These are phyloP conservation scores for Mythimna albipuncta DNA, from an alignment of 2,888 invertebrate species.

Conservation along the genomic window DNA sequence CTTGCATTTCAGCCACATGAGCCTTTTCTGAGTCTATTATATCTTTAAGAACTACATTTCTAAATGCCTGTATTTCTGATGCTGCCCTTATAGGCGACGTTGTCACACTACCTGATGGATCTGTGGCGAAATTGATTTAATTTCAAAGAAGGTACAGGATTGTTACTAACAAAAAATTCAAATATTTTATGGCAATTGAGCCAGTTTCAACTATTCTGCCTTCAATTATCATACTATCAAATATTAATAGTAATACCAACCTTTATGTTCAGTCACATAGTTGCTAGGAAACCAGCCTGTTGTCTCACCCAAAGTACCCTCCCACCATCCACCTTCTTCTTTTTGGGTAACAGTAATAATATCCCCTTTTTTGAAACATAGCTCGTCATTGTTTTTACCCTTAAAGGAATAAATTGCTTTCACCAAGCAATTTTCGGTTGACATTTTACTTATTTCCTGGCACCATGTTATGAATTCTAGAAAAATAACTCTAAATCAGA, in stretches of 20 bases:
- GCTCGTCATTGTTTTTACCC: conserved; percentile 99
- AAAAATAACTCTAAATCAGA: conserved; percentile 53
- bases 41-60: conserved; percentile 96
- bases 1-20: conserved; percentile 97
- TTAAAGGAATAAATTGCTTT: conserved; percentile 98
- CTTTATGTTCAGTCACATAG: conserved; percentile 97
- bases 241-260: conserved; percentile 69
- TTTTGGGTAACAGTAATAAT: conserved; percentile 98
- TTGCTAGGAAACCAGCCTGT: conserved; percentile 99
- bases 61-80: conserved; percentile 94
- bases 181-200: too few species aligned
- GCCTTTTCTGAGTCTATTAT: conserved; percentile 97
- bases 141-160: background rate
- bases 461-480: conserved; percentile 78
- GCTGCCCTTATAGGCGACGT: conserved; percentile 92
- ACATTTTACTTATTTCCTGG: conserved; percentile 85
- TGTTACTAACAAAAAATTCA: too few species aligned
- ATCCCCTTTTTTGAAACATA: conserved; percentile 98
- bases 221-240: background rate
- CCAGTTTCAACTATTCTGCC: too few species aligned
- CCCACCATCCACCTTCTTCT: conserved; percentile 99
- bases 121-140: conserved; percentile 71
- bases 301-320: conserved; percentile 98
- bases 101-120: conserved; percentile 89
- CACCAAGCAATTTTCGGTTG: conserved; percentile 93